phyloP scores from a whole-genome alignment of 2,113 vertebrate species.

The Limanda limanda region DNA sequence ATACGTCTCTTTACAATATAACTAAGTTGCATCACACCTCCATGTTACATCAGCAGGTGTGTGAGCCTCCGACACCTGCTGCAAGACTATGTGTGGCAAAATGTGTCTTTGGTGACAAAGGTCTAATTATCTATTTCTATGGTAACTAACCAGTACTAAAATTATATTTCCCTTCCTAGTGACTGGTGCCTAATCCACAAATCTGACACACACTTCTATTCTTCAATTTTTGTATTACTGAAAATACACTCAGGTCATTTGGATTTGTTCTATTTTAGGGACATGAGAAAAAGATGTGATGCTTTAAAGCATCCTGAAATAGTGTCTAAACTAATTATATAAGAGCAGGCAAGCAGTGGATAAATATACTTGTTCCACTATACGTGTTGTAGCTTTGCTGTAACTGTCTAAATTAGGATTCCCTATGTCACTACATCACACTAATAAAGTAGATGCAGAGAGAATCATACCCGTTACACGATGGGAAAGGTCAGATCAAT shows the following conservation, averaged over 20 bases:
- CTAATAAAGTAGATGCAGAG: slow-evolving; percentile 70
- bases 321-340: slow-evolving; percentile 38
- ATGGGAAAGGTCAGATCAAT: slow-evolving; percentile 82
- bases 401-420: slow-evolving; percentile 69
- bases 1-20: no score
- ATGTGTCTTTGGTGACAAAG: no score
- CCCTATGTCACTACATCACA: slow-evolving; percentile 57
- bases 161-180: no score
- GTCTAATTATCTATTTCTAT: no score
- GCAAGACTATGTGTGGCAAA: no score
- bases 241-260: neutral
- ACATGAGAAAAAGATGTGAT: neutral
- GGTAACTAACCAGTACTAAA: no score
- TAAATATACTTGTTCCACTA: slow-evolving; percentile 48
- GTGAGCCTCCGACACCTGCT: no score
- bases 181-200: no score
- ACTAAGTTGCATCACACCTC: no score
- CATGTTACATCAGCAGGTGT: no score
- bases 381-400: slow-evolving; percentile 46
- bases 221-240: no score
- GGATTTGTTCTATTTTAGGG: neutral
- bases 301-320: neutral
- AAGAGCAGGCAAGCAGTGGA: neutral
- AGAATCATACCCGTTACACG: slow-evolving; percentile 75
- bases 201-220: no score